Evolutionary conservation across 2,888 invertebrate genomes (phyloP).

Genomic region (Asteroscopus sphinx): DNA sequence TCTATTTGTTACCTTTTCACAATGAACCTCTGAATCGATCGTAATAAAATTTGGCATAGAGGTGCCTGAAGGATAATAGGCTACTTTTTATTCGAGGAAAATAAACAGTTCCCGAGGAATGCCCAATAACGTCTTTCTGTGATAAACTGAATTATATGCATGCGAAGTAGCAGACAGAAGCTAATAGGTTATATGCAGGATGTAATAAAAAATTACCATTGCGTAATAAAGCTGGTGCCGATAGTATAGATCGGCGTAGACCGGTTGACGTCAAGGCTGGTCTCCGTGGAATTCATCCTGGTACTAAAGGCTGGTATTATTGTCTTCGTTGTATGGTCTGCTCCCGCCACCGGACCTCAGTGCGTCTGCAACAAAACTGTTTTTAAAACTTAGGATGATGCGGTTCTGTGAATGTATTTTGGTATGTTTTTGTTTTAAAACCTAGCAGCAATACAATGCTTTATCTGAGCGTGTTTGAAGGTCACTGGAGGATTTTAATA

Average conservation of each 20-base stretch:
- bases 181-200: background rate
- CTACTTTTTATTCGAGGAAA: no score
- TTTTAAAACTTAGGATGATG: slow-evolving; percentile 23
- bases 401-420: background rate
- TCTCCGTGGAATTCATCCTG: slow-evolving; percentile 84
- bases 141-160: no score
- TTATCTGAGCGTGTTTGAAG: background rate
- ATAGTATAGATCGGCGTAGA: slow-evolving; percentile 94
- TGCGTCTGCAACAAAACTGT: slow-evolving; percentile 63
- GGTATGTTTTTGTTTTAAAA: background rate
- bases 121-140: no score
- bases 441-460: background rate
- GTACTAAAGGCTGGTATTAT: slow-evolving; percentile 49
- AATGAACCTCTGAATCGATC: no score
- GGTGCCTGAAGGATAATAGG: no score
- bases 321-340: slow-evolving; percentile 34
- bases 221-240: slow-evolving; percentile 93
- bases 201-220: slow-evolving; percentile 89
- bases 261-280: slow-evolving; percentile 89
- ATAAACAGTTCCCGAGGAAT: no score
- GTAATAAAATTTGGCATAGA: no score
- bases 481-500: no score
- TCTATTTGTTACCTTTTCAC: no score
- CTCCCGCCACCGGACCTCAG: slow-evolving; percentile 43
- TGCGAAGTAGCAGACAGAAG: no score